Base-by-base conservation (phyloP, 2,888 invertebrate genomes). In the Drosophila mimica region DNA sequence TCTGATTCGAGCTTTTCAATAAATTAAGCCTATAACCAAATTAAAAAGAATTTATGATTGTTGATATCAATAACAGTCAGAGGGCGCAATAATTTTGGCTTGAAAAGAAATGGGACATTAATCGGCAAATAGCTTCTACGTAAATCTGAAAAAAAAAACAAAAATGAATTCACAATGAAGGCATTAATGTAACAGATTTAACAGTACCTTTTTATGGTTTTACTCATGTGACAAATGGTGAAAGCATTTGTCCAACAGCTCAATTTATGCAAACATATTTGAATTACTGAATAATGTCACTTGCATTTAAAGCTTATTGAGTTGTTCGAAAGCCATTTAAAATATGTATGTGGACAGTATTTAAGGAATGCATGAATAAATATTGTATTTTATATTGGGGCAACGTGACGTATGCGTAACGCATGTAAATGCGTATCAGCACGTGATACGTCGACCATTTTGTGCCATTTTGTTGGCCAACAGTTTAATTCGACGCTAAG, bases 361-460 rank as follows among this genome's bases (percentile, higher is more conserved):
- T 20, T 8, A 28, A 46, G 25, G 4, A 28, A 1, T 38, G n/a
- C 31, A 28, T 17, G 40, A 17, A 65, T 68, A 40, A 56, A 48
- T 68, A 63, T 34, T 59, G 33, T n/a, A 54, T 72, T 59, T 62
- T 8, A 31, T 54, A 51, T 53, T 48, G 40, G 9, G 28, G 48
- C 64, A 78, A 68, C 63, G 53, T 79, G 64, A 34, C 61, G 58
- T 69, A 79, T 79, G 48, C 75, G 48, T 59, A 74, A 65, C 51
- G 52, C 40, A 56, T 60, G 52, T 53, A 36, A 62, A 62, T 53
- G 52, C 52, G 46, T 30, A 52, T 49, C 36, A 52, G 36, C 59
- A 74, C 52, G 60, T 74, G 65, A 65, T 46, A 54, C 52, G 40
- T 40, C 57, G 57, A 57, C 28, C 33, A 58, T 43, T 62, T 46